Conservation (phyloP, 2,888 invertebrate species). For the Cryptosula pallasiana region DNA sequence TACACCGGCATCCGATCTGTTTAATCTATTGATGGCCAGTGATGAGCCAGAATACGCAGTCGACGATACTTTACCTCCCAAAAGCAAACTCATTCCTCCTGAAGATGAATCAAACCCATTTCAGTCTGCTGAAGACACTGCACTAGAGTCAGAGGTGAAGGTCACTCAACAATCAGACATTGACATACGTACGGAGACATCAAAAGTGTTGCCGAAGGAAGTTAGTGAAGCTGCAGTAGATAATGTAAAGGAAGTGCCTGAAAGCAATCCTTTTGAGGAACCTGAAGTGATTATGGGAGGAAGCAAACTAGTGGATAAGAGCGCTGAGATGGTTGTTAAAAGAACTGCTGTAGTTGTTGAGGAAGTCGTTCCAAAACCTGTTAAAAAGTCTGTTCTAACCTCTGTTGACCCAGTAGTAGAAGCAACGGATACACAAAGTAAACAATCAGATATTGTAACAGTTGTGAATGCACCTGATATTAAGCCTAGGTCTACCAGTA, state of each 20-base stretch:
- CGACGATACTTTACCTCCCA: background rate
- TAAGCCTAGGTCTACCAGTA: background rate
- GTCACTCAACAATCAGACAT: too few relatives aligned
- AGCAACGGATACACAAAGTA: background rate
- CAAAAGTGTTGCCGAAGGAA: too few relatives aligned
- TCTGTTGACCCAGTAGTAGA: background rate
- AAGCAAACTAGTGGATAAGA: background rate
- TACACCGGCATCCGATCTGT: constrained; percentile 5
- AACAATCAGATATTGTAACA: background rate
- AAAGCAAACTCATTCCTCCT: background rate
- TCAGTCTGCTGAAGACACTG: too few relatives aligned
- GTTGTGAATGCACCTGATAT: background rate
- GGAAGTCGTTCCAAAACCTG: background rate
- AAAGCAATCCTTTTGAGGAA: background rate
- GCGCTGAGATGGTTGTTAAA: too few relatives aligned
- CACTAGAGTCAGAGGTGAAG: too few relatives aligned
- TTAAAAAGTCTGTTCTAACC: background rate
- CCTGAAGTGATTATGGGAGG: background rate
- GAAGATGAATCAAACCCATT: constrained; percentile 7
- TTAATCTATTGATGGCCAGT: constrained; percentile 11
- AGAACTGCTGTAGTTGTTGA: too few relatives aligned
- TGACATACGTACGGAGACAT: too few relatives aligned
- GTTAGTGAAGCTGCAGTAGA: background rate
- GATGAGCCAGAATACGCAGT: constrained; percentile 17
- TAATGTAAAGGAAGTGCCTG: background rate